Base-by-base conservation (phyloP, 2,113 vertebrate species). In the Uropsilus gracilis region DNA sequence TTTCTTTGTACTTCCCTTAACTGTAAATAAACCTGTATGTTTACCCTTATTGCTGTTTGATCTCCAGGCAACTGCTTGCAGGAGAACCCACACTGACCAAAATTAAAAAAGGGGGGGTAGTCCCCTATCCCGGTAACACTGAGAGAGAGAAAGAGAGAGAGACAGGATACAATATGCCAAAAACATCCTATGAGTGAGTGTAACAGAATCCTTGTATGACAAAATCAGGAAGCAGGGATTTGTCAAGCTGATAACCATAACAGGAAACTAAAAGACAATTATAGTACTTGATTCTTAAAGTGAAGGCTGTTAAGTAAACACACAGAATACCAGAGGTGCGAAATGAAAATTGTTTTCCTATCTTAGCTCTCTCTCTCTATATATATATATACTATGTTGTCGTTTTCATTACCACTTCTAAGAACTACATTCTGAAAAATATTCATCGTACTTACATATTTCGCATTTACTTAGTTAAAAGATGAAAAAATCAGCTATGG, bases 261-360 rank as follows among this genome's bases (percentile, higher is more conserved):
- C 95, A 95, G 96, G 92, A 97, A 97, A 94, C 55, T 76, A 73
- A 87, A 88, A 94, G 34, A 94, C 89, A 89, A 96, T 94, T 82
- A 83, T 77, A 68, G 59, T 75, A 46, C 42, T 95, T 94, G 73
- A 87, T 68, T 89, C 61, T 96, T 91, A 72, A 95, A 93, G 83
- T 86, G 59, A 42, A 39, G 90, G 24, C 39, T 90, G 32, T 95
- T 91, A 89, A 92, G 82, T 95, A 95, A 97, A 87, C 26, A 73
- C 26, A 57, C 5, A 22, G 91, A 32, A 37, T 87, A 44, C 22
- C 61, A 81, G 37, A 68, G 84, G 77, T 93, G 94, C 76, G 72
- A 93, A 90, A 26, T 0, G 0, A 77, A 72, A 46, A 20, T 73
- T 46, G 46, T 86, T 89, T 89, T 81, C 57, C 48, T 87, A 44